phyloP scores from a whole-genome alignment of 2,113 vertebrate genomes.

The Eublepharis macularius region DNA sequence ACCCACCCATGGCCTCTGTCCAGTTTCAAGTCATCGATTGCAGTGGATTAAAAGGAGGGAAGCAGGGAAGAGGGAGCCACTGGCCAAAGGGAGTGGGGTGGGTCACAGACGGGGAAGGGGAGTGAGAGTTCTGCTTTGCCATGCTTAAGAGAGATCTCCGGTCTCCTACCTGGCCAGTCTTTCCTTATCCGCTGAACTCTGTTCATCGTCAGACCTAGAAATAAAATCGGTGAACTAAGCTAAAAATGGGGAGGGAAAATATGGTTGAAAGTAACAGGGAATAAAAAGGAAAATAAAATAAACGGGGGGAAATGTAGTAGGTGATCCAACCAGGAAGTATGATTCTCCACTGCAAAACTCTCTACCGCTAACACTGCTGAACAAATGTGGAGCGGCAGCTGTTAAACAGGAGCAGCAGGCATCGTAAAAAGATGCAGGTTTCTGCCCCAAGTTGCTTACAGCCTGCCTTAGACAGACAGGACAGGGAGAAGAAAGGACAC shows the following conservation, averaged over 20 bases:
- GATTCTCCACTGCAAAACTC: neutral
- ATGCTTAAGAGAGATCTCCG: slow-evolving; percentile 69
- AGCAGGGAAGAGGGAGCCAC: slow-evolving; percentile 43
- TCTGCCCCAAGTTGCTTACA: neutral
- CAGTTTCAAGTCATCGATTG: slow-evolving; percentile 43
- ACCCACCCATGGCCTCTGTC: slow-evolving; percentile 34
- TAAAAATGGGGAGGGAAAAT: slow-evolving; percentile 57
- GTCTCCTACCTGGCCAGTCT: slow-evolving; percentile 89
- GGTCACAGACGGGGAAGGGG: slow-evolving; percentile 12
- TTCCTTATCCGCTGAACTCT: slow-evolving; percentile 93
- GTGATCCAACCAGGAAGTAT: slow-evolving; percentile 21
- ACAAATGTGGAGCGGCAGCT: neutral
- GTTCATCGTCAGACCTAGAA: slow-evolving; percentile 92
- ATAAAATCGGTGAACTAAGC: slow-evolving; percentile 86
- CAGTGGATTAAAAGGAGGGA: slow-evolving; percentile 35
- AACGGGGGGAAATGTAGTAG: neutral
- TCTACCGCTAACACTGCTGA: too few species aligned
- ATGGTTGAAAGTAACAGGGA: neutral
- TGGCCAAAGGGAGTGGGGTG: slow-evolving; percentile 27
- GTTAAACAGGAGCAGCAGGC: neutral
- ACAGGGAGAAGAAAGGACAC: neutral
- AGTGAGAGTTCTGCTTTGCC: slow-evolving; percentile 64
- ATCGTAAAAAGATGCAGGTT: too few species aligned
- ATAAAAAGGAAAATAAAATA: neutral
- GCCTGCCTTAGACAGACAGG: too few species aligned